Conservation (phyloP, 2,888 invertebrate species). For the Cataglyphis cursor region DNA sequence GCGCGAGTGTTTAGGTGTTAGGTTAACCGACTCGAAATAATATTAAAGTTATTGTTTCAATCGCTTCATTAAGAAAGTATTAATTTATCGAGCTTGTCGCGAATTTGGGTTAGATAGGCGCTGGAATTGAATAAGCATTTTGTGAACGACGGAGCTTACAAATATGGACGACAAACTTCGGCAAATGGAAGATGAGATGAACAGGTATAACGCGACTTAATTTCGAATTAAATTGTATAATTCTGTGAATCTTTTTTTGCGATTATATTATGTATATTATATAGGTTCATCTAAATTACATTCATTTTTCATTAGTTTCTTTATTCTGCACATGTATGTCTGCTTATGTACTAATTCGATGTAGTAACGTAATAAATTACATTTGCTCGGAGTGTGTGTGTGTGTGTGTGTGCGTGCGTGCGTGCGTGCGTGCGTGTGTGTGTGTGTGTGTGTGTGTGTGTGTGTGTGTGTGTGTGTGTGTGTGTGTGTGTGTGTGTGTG, state of each 20-base stretch:
- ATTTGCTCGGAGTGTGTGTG: neutral
- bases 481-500: no score
- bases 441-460: no score
- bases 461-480: no score
- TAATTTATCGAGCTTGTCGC: neutral
- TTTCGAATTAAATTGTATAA: neutral
- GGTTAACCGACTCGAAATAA: neutral
- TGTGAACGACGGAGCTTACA: neutral
- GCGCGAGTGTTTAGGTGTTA: neutral
- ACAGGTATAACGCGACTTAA: conserved; percentile 88
- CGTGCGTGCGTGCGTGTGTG: no score
- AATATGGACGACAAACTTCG: conserved; percentile 89
- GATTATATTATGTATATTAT: neutral
- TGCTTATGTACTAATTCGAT: neutral
- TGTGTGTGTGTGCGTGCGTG: no score
- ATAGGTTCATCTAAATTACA: neutral
- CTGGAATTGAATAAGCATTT: neutral
- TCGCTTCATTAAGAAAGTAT: neutral
- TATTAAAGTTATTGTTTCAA: neutral
- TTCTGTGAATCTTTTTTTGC: neutral
- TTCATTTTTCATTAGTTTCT: neutral
- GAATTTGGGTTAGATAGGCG: neutral
- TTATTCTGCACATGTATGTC: neutral
- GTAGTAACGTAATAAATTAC: neutral
- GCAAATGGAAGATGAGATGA: conserved; percentile 97